Evolutionary conservation across 2,113 vertebrate species (phyloP).

Genomic region (Tragelaphus scriptus): DNA sequence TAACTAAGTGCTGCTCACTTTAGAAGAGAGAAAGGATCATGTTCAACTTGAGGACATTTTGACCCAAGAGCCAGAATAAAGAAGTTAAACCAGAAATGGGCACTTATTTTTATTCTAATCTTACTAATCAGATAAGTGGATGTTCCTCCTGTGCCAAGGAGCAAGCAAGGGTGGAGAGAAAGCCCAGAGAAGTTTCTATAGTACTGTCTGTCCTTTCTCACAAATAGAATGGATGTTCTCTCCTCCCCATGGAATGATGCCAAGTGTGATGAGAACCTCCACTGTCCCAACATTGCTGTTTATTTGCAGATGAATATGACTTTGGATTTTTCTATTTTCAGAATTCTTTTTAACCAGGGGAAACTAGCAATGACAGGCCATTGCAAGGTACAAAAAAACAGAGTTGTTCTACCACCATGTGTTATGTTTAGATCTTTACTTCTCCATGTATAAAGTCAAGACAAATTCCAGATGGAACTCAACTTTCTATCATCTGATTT

Average conservation of each 20-base stretch:
- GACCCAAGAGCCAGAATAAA: neutral
- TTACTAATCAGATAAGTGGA: neutral
- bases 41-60: neutral
- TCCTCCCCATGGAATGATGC: neutral
- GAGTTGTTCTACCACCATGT: neutral
- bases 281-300: neutral
- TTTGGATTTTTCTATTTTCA: constrained; percentile 12
- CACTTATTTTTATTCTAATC: constrained; percentile 15
- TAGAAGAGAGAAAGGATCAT: neutral
- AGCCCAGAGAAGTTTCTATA: neutral
- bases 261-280: neutral
- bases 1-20: neutral
- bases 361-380: neutral
- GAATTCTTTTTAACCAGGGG: neutral
- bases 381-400: neutral
- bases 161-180: neutral
- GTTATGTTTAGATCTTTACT: constrained; percentile 2
- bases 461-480: neutral
- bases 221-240: neutral
- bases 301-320: constrained; percentile 18
- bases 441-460: neutral
- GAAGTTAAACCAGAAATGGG: neutral
- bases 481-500: neutral
- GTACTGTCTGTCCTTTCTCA: neutral
- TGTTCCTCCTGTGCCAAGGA: neutral